These are phyloP conservation scores for Aphaenogaster rudis DNA, from an alignment of 1,140 invertebrate species.

Conservation along the genomic window DNA sequence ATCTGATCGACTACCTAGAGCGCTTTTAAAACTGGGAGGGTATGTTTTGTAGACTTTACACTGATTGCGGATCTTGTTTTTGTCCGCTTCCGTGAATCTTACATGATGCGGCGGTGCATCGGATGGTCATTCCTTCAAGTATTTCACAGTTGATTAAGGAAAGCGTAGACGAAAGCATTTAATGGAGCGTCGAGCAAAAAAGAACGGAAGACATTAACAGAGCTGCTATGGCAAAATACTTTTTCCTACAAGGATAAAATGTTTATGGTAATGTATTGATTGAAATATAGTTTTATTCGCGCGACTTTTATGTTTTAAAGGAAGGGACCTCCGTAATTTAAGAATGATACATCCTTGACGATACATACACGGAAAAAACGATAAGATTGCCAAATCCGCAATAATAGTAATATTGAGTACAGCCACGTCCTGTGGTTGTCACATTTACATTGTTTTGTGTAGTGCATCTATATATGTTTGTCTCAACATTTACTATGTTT, in stretches of 20 bases:
- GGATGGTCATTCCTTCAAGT: not conserved
- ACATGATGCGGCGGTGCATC: constrained; percentile 29
- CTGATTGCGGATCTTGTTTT: constrained; percentile 51
- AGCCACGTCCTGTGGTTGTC: too few relatives aligned
- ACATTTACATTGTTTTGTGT: too few relatives aligned
- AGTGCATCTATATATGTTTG: too few relatives aligned
- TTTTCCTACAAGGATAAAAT: not conserved
- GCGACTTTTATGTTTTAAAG: not conserved
- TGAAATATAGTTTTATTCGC: not conserved
- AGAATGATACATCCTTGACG: not conserved
- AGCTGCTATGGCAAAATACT: not conserved
- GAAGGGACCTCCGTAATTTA: not conserved
- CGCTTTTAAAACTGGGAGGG: constrained; percentile 4
- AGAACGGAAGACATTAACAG: not conserved
- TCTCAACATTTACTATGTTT: too few relatives aligned
- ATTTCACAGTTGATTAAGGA: constrained; percentile 50
- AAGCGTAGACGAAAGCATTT: not conserved
- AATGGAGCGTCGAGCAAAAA: not conserved
- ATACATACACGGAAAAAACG: too few relatives aligned
- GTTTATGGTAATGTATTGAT: not conserved
- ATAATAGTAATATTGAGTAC: too few relatives aligned
- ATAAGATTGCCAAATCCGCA: too few relatives aligned
- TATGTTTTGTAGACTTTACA: constrained; percentile 33
- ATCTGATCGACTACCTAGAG: constrained; percentile 52
- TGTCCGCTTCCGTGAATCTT: constrained; percentile 58